Evolutionary conservation across 2,113 vertebrate genomes (phyloP).

Genomic region (Pogonocichla stellata): DNA sequence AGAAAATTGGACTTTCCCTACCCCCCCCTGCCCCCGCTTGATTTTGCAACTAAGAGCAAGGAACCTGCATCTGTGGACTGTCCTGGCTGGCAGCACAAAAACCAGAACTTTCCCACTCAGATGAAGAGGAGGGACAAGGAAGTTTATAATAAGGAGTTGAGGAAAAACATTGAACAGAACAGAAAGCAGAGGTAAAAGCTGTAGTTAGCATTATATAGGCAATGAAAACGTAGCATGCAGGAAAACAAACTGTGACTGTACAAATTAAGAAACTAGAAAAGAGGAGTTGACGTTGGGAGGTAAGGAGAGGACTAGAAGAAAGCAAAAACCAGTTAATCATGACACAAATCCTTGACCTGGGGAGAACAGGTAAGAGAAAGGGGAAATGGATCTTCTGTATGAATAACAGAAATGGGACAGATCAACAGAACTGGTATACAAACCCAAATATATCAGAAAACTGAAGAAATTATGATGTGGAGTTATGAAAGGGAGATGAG

Average conservation of each 20-base stretch:
- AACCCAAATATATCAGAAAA: background rate
- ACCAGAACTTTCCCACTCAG: background rate
- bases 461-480: background rate
- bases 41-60: background rate
- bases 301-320: background rate
- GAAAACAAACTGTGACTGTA: background rate
- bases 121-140: background rate
- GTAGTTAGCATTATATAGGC: background rate
- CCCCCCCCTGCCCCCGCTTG: fast-evolving
- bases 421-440: background rate
- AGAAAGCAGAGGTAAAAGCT: background rate
- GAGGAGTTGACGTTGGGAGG: background rate
- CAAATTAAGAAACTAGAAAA: background rate
- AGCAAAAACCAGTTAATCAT: background rate
- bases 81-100: background rate
- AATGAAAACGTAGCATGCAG: background rate
- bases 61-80: background rate
- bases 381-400: background rate
- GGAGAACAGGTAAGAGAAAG: background rate
- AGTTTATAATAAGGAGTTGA: background rate
- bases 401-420: background rate
- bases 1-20: background rate
- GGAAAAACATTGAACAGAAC: background rate
- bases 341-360: background rate
- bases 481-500: background rate